A percentile compares a stretch with the other conserved stretches of the same genome.
These are phyloP conservation scores for Macropis europaea DNA, from an alignment of 2,888 invertebrate genomes.

Conservation along the genomic window DNA sequence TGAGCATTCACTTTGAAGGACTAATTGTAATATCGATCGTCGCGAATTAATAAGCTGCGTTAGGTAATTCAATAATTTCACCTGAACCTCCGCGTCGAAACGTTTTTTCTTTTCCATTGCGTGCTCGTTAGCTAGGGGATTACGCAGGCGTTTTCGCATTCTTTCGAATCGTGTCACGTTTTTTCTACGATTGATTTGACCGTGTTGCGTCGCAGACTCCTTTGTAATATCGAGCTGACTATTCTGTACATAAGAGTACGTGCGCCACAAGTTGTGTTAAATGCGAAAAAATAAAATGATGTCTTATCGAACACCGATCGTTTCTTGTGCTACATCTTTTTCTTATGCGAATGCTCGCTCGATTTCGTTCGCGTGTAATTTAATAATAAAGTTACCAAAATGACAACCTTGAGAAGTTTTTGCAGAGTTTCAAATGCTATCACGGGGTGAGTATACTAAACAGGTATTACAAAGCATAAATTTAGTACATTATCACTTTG, in stretches of 20 bases:
- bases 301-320: slow-evolving; percentile 19
- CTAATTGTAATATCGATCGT: slow-evolving; percentile 47
- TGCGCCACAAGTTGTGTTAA: slow-evolving; percentile 37
- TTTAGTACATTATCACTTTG: too few species aligned
- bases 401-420: too few species aligned
- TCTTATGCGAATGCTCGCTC: too few species aligned
- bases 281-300: slow-evolving; percentile 30
- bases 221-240: slow-evolving; percentile 36
- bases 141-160: slow-evolving; percentile 3
- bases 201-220: slow-evolving; percentile 27
- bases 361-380: too few species aligned
- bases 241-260: slow-evolving; percentile 30
- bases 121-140: background rate
- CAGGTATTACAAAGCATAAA: too few species aligned
- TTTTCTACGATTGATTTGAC: slow-evolving; percentile 42
- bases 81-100: background rate
- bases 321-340: too few species aligned
- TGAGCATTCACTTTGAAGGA: slow-evolving; percentile 26
- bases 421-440: too few species aligned
- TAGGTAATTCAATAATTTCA: slow-evolving; percentile 13
- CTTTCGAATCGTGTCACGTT: slow-evolving; percentile 9
- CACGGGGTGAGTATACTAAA: too few species aligned
- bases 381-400: too few species aligned
- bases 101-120: background rate
- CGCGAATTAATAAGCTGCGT: slow-evolving; percentile 25